These are phyloP conservation scores for Sebastes oblongus DNA, from an alignment of 2,797 vertebrate species.

Conservation along the genomic window DNA sequence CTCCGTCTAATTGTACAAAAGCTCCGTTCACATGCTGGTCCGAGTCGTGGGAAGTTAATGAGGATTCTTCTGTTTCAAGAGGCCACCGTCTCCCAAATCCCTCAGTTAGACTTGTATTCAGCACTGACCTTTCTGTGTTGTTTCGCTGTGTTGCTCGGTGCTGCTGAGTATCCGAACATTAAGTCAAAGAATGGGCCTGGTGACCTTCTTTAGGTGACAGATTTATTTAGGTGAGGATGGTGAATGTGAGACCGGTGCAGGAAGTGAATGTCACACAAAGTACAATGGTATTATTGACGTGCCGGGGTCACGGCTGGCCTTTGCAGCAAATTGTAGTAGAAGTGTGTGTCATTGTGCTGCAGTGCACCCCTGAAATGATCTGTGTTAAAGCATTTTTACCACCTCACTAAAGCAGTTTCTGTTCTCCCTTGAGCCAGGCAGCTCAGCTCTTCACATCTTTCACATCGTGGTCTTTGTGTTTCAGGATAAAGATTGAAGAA, in stretches of 20 bases:
- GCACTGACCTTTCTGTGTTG: conserved; percentile 28
- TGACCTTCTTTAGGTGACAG: conserved; percentile 47
- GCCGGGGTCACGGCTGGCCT: background rate
- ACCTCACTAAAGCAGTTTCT: background rate
- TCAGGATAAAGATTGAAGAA: conserved; percentile 98
- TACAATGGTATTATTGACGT: background rate
- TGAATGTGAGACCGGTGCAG: conserved; percentile 15
- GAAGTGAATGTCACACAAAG: conserved; percentile 20
- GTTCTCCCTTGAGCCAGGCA: conserved; percentile 10
- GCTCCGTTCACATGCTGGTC: background rate
- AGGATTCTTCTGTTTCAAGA: background rate
- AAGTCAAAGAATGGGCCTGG: background rate
- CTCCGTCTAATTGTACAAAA: conserved; percentile 4
- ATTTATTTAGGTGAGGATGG: conserved; percentile 48
- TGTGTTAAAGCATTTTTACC: background rate
- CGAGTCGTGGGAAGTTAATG: conserved; percentile 23
- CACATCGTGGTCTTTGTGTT: conserved; percentile 35
- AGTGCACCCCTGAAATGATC: background rate
- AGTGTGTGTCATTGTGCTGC: background rate
- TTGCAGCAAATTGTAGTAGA: background rate
- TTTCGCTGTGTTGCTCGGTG: background rate
- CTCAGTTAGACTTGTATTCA: background rate
- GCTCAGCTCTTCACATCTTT: conserved; percentile 5
- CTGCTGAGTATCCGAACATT: background rate
- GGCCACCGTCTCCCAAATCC: background rate